These are phyloP conservation scores for Eurosta solidaginis DNA, from an alignment of 1,140 invertebrate genomes.

Conservation along the genomic window DNA sequence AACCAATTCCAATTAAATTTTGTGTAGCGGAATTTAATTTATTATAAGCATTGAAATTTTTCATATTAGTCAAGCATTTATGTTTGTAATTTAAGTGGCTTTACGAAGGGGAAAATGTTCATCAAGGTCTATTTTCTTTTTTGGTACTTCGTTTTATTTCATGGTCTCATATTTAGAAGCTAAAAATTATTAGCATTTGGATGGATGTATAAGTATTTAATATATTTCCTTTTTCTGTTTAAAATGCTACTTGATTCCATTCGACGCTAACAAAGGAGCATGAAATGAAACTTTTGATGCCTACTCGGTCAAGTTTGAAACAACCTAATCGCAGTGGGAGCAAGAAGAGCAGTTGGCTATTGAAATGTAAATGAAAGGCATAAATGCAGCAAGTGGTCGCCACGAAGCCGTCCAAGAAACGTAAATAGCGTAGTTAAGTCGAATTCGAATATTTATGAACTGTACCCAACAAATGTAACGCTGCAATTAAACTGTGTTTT, in stretches of 20 bases:
- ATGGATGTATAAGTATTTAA: background rate
- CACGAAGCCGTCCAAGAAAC: too few relatives aligned
- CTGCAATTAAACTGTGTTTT: too few relatives aligned
- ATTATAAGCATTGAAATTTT: background rate
- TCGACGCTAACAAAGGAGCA: background rate
- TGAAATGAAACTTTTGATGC: background rate
- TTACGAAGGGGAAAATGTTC: background rate
- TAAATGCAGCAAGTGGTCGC: background rate
- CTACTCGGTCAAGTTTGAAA: background rate
- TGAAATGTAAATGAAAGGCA: background rate
- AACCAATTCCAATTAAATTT: background rate
- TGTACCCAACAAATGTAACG: too few relatives aligned
- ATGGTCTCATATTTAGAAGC: too few relatives aligned
- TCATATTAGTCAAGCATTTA: background rate
- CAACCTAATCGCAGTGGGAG: background rate
- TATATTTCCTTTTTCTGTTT: background rate
- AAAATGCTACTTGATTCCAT: background rate
- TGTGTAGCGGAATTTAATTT: background rate
- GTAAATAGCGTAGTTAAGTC: too few relatives aligned
- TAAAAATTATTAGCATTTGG: conserved; percentile 5
- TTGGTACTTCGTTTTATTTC: too few relatives aligned
- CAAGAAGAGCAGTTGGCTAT: background rate
- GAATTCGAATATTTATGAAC: too few relatives aligned
- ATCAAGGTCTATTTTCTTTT: too few relatives aligned
- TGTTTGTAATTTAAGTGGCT: background rate